Base-by-base conservation (phyloP, 92 coral and sea anemone species). In the Phenganax subtilis region DNA sequence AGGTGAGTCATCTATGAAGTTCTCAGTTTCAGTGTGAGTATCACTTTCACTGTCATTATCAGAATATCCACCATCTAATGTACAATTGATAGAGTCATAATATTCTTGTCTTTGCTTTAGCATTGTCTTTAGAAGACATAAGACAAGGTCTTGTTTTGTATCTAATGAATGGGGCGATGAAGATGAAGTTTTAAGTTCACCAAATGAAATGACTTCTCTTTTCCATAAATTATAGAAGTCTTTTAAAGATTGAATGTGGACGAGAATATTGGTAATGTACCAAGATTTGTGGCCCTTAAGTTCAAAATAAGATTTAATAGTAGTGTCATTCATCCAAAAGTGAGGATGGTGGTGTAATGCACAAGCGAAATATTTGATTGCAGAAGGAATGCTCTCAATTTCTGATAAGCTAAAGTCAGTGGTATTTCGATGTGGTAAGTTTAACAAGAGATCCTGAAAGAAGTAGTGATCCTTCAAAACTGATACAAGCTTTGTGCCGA, bases 391-490 rank as follows among this genome's bases (percentile, higher is more conserved):
- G 4, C 25, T 10, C 27, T 72, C 71, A n/a, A 29, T 15, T n/a
- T 58, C 71, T 9, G 55, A 71, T 27, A 68, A 66, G 25, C 55
- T 51, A 8, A 51, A 0, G 14, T 14, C 37, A 10, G 30, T 60
- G 66, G 6, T 60, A 20, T 20, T 20, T 60, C 16, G 12, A 27
- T 60, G 66, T 60, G 66, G 66, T 7, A 64, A 31, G 51, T 75
- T 72, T 28, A 83, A 20, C 51, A 83, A 44, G 14, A 84, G 10
- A 84, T 20, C 25, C 0, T 20, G 25, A 20, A 20, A 20, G 31
- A 59, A 74, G 57, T 57, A 84, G 0, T 58, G 47, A 51, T 84
- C 86, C 0, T 57, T 75, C 10, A 84, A 75, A 8, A 72, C 74
- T n/a, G 75, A 57, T 8, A n/a, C 16, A 31, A 58, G 31, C 28